Percentiles rank a stretch among this genome's conserved stretches.
phyloP scores from a whole-genome alignment of 2,797 vertebrate species.

The Perdix hodgsoniae region DNA sequence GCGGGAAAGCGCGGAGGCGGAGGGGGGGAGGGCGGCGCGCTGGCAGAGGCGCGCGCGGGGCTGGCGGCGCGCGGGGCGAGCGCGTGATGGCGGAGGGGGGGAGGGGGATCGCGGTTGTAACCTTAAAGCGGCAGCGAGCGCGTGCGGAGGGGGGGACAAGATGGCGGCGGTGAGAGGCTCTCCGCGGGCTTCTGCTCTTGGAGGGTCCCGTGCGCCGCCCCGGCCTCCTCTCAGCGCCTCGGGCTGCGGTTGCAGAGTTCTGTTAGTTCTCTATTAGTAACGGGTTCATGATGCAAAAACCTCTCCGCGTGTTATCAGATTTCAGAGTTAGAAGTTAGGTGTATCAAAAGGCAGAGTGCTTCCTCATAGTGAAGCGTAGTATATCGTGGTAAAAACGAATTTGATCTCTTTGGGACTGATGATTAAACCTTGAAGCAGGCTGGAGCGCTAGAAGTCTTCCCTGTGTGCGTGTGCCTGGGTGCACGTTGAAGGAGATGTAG shows the following conservation, averaged over 20 bases:
- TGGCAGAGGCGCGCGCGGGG: background rate
- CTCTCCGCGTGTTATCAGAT: too few species aligned
- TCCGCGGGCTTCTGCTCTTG: background rate
- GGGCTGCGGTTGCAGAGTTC: too few species aligned
- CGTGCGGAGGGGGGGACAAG: rapidly evolving
- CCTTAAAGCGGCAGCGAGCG: background rate
- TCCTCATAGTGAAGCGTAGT: background rate
- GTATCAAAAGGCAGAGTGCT: too few species aligned
- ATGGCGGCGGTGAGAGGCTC: background rate
- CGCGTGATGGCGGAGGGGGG: background rate
- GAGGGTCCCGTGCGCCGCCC: too few species aligned
- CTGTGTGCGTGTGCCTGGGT: background rate
- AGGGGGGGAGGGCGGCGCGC: background rate
- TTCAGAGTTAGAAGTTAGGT: too few species aligned
- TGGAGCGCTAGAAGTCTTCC: background rate
- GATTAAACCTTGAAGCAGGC: background rate
- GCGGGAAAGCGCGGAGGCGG: background rate
- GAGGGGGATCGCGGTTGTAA: background rate
- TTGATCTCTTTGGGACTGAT: background rate
- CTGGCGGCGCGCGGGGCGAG: background rate
- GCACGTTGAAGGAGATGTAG: background rate
- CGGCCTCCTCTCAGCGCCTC: too few species aligned
- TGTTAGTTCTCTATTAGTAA: too few species aligned
- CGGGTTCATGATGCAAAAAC: too few species aligned
- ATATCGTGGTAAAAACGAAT: background rate